Conservation (phyloP, 2,888 invertebrate species). For the Drosophila hawaiiensis region DNA sequence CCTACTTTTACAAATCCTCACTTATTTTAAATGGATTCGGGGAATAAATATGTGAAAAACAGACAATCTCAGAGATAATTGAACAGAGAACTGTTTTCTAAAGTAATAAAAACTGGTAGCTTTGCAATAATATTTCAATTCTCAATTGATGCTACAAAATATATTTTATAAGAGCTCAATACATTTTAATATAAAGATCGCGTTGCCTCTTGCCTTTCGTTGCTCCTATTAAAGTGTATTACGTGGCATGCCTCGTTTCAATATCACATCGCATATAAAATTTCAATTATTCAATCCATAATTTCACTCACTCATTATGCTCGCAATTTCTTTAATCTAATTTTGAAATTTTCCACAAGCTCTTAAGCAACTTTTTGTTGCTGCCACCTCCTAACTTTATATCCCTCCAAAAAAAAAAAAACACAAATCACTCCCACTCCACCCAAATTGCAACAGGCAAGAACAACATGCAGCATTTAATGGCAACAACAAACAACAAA, state of each 20-base stretch:
- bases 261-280: conserved; percentile 2
- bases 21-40: no score
- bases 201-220: not conserved
- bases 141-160: not conserved
- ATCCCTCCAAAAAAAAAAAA: not conserved
- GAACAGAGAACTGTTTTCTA: not conserved
- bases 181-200: not conserved
- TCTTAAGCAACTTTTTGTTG: conserved; percentile 6
- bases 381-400: conserved; percentile 12
- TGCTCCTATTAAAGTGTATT: not conserved
- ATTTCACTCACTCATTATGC: conserved; percentile 10
- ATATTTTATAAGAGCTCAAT: not conserved
- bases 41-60: not conserved
- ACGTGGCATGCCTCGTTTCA: not conserved
- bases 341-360: conserved; percentile 9
- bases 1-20: no score
- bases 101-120: not conserved
- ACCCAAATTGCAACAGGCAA: conserved; percentile 10
- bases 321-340: conserved; percentile 28
- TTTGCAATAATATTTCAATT: not conserved
- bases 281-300: conserved; percentile 10
- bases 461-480: conserved; percentile 48
- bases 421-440: not conserved
- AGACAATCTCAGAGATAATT: not conserved
- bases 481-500: conserved; percentile 37